Percentiles rank a stretch among this genome's conserved stretches.
These are phyloP conservation scores for Drosophila birchii DNA, from an alignment of 2,888 invertebrate genomes.

Conservation along the genomic window DNA sequence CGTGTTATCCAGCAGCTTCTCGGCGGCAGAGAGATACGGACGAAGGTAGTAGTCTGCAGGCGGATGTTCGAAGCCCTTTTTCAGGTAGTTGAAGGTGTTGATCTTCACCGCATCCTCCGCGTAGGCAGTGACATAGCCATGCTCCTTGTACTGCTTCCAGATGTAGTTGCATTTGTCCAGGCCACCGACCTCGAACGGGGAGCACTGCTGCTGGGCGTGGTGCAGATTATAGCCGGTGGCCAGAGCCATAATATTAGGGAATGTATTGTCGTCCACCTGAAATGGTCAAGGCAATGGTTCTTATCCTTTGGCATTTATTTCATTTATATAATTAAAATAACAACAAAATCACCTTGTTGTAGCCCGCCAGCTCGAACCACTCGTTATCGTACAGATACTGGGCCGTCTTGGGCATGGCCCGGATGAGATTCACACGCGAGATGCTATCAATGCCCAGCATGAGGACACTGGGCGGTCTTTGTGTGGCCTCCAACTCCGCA, in stretches of 20 bases:
- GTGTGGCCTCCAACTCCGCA: not conserved
- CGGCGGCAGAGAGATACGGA: slow-evolving; percentile 89
- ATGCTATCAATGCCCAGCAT: slow-evolving; percentile 94
- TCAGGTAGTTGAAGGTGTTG: slow-evolving; percentile 89
- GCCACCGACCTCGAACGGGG: slow-evolving; percentile 86
- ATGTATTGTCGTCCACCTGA: slow-evolving; percentile 94
- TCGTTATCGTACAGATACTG: slow-evolving; percentile 88
- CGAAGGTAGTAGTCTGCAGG: slow-evolving; percentile 94
- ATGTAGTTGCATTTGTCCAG: slow-evolving; percentile 90
- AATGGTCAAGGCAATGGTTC: not conserved
- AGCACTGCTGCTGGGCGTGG: slow-evolving; percentile 85
- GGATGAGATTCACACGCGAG: slow-evolving; percentile 90
- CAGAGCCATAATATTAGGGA: slow-evolving; percentile 94
- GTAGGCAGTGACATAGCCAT: slow-evolving; percentile 91
- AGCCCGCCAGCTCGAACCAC: slow-evolving; percentile 91
- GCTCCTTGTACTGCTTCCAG: slow-evolving; percentile 90
- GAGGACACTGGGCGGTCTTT: slow-evolving; percentile 87
- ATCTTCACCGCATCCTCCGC: slow-evolving; percentile 91
- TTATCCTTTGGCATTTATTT: not conserved
- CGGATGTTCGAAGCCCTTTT: slow-evolving; percentile 89
- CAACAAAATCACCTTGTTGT: slow-evolving; percentile 86
- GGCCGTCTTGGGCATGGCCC: slow-evolving; percentile 90
- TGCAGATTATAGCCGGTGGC: slow-evolving; percentile 88
- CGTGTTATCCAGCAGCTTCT: slow-evolving; percentile 86
- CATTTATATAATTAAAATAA: not conserved